Conservation (phyloP, 2,888 invertebrate species). For the Lasioglossum lativentre region DNA sequence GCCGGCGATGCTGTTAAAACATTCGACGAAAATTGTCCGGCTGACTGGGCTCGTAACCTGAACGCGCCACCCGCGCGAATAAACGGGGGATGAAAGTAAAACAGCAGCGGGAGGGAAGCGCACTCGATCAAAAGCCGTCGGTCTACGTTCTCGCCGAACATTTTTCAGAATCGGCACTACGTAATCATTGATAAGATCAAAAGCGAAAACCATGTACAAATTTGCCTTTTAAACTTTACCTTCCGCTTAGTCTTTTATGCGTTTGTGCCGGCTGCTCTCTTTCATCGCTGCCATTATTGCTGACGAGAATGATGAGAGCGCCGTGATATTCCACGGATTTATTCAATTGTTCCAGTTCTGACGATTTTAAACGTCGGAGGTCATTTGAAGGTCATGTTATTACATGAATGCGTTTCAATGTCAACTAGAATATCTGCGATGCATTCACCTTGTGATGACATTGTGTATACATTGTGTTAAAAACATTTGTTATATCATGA, state of each 20-base stretch:
- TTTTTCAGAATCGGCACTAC: constrained; percentile 47
- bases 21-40: neutral
- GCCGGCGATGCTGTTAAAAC: neutral
- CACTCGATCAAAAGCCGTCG: constrained; percentile 25
- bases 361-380: too few relatives aligned
- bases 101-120: neutral
- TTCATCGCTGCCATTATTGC: constrained; percentile 54
- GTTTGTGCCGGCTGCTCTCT: constrained; percentile 32
- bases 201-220: constrained; percentile 47
- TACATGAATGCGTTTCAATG: too few relatives aligned
- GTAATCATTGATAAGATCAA: constrained; percentile 48
- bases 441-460: too few relatives aligned
- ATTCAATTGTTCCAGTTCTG: neutral
- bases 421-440: too few relatives aligned
- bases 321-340: neutral
- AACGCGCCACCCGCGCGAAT: neutral
- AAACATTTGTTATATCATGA: too few relatives aligned
- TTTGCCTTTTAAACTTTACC: constrained; percentile 54
- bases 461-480: too few relatives aligned
- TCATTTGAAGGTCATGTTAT: too few relatives aligned
- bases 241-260: constrained; percentile 38
- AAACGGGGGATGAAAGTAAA: constrained; percentile 3
- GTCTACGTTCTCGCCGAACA: constrained; percentile 9
- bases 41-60: neutral
- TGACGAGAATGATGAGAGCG: constrained; percentile 15